Base-by-base conservation (phyloP, 2,797 vertebrate species). In the Enteromius viviparus region DNA sequence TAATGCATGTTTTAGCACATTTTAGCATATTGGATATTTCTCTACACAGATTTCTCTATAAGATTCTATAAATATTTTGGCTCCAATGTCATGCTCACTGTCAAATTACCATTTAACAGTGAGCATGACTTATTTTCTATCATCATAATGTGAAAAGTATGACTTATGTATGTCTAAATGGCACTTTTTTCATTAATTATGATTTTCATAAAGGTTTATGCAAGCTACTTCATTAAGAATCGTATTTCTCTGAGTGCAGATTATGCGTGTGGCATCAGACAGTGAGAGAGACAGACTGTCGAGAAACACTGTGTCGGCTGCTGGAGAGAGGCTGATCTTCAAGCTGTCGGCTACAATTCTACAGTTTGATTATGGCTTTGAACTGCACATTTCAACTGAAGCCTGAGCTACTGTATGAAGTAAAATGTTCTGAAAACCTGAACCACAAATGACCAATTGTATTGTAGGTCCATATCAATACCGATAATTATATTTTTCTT, bases 401-500 rank as follows among this genome's bases (percentile, higher is more conserved):
- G 32, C 42, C 53, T 40, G 6, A 69, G 21, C n/a, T 49, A 1
- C 37, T 40, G 7, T 40, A 40, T 70, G 6, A 76, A 32, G 40
- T 37, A 47, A 8, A 53, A 49, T 23, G 70, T 42, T 75, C 15
- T 62, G 78, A 68, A 64, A 68, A 82, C 49, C 64, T 60, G 29
- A 71, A 60, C 34, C 37, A 58, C 19, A 66, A 76, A 77, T 70
- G 60, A 60, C 12, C 79, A 80, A 79, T 78, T 81, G 51, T 40
- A 47, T 26, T 29, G 49, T 42, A 69, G 55, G 45, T 66, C 19
- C 58, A 78, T 76, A 77, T 76, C 71, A 83, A 78, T 85, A 64
- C 40, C 60, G 42, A 82, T 85, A 87, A 85, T 82, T 23, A 70
- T 40, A 68, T 58, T 71, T 40, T 11, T 45, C 40, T 60, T 40